A percentile compares a stretch with the other conserved stretches of the same genome.
phyloP scores from a whole-genome alignment of 1,140 invertebrate genomes.

The Probaryconus sp. region DNA sequence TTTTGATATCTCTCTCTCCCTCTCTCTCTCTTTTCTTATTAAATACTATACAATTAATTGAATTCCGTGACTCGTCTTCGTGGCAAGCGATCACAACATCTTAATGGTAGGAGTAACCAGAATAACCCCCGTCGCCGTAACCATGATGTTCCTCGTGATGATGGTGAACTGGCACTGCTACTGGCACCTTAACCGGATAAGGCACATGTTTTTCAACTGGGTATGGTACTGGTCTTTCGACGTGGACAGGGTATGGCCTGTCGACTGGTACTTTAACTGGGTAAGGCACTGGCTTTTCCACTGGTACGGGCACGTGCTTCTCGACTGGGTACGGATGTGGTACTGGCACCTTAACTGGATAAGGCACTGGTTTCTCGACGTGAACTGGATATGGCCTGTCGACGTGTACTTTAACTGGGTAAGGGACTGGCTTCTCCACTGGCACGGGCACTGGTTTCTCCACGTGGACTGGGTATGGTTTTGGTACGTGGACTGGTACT shows the following conservation, averaged over 20 bases:
- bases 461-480: constrained; percentile 81
- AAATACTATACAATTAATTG: constrained; percentile 30
- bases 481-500: constrained; percentile 78
- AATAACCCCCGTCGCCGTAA: constrained; percentile 25
- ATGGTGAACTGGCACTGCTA: constrained; percentile 80
- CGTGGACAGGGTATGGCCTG: constrained; percentile 81
- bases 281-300: constrained; percentile 85
- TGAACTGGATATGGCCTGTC: constrained; percentile 80
- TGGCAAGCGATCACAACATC: constrained; percentile 21
- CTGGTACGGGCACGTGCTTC: constrained; percentile 80
- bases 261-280: constrained; percentile 85
- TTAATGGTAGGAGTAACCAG: constrained; percentile 27
- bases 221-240: constrained; percentile 85
- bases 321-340: constrained; percentile 77
- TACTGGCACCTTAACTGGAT: constrained; percentile 79
- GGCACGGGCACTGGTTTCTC: constrained; percentile 81
- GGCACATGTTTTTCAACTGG: constrained; percentile 84
- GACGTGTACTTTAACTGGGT: constrained; percentile 80
- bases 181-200: constrained; percentile 84
- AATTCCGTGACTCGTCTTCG: constrained; percentile 42
- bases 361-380: constrained; percentile 79
- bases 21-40: too few relatives aligned
- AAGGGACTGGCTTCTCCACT: constrained; percentile 78
- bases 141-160: constrained; percentile 24
- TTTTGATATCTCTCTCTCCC: too few relatives aligned